Percentiles rank a stretch among this genome's conserved stretches.
These are phyloP conservation scores for Macrotis lagotis DNA, from an alignment of 2,113 vertebrate genomes.

Conservation along the genomic window DNA sequence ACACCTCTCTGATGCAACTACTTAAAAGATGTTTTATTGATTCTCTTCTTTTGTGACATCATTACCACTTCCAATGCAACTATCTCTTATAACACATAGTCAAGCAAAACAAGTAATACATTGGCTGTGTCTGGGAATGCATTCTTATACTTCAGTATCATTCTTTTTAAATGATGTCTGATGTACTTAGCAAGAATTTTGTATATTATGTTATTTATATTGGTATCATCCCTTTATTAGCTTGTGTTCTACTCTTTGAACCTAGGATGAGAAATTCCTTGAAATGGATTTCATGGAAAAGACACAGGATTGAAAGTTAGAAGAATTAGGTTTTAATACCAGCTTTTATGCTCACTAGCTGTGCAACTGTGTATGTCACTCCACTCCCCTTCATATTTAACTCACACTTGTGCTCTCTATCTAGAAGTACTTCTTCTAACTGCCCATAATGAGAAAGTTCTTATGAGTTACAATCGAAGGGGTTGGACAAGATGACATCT, in stretches of 20 bases:
- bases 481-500: not conserved
- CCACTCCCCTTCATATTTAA: too few species aligned
- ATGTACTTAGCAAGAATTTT: not conserved
- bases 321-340: not conserved
- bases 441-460: too few species aligned
- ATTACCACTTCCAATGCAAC: not conserved
- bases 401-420: too few species aligned
- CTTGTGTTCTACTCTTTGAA: constrained; percentile 34
- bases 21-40: not conserved
- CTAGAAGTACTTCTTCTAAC: too few species aligned
- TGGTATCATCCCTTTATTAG: not conserved
- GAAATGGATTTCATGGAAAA: not conserved
- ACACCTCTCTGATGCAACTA: not conserved
- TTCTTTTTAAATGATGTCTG: not conserved
- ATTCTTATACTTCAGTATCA: not conserved
- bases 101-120: not conserved
- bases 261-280: constrained; percentile 16
- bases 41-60: not conserved
- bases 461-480: too few species aligned
- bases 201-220: not conserved
- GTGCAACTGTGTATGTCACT: not conserved
- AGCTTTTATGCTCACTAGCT: not conserved
- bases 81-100: not conserved
- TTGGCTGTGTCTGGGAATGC: not conserved
- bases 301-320: not conserved